Conservation (phyloP, 2,113 vertebrate species). For the Salvelinus namaycush region DNA sequence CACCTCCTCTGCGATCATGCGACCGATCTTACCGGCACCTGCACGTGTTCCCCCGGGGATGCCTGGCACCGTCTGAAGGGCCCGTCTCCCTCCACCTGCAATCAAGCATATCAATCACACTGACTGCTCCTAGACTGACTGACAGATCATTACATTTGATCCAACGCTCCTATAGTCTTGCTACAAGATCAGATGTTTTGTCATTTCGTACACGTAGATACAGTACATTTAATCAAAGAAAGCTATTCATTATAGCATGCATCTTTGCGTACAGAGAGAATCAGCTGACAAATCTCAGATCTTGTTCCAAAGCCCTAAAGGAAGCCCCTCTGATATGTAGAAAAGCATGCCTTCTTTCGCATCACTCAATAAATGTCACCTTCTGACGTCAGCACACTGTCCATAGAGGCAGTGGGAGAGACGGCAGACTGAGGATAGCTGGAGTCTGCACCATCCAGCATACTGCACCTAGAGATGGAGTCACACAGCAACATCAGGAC, state of each 20-base stretch:
- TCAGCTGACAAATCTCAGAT: too few relatives aligned
- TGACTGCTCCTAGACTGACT: too few relatives aligned
- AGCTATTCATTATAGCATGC: neutral
- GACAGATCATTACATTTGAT: neutral
- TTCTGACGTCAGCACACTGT: slow-evolving; percentile 87
- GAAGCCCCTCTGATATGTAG: neutral
- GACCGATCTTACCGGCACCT: slow-evolving; percentile 97
- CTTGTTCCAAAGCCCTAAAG: neutral
- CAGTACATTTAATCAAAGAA: neutral
- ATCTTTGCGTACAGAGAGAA: neutral
- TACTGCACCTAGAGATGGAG: slow-evolving; percentile 70
- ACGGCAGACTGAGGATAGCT: slow-evolving; percentile 83
- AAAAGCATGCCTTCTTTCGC: neutral
- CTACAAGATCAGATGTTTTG: neutral
- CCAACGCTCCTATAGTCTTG: neutral
- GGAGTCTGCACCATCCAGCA: slow-evolving; percentile 83
- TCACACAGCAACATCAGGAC: neutral
- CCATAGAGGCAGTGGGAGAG: slow-evolving; percentile 88
- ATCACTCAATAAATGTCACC: slow-evolving; percentile 67
- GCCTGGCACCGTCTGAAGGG: slow-evolving; percentile 90
- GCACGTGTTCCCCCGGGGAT: slow-evolving; percentile 95
- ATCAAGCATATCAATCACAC: neutral
- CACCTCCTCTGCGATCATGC: slow-evolving; percentile 98
- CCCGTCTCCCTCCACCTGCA: slow-evolving; percentile 87
- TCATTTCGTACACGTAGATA: neutral